Evolutionary conservation across 2,888 invertebrate species (phyloP).

Genomic region (Pogonocherus hispidulus): DNA sequence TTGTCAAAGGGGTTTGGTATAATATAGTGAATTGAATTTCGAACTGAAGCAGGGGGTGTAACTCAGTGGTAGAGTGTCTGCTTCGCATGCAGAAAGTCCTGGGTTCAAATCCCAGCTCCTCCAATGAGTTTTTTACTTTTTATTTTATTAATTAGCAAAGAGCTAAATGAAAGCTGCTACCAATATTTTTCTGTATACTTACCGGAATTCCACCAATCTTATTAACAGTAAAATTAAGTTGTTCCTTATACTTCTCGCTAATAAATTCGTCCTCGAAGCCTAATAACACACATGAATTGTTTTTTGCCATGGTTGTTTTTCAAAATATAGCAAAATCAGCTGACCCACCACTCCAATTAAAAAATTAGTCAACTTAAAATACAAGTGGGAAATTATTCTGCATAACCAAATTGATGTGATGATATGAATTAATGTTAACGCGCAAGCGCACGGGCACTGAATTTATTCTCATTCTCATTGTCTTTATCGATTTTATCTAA

Average conservation of each 20-base stretch:
- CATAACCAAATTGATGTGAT: slow-evolving; percentile 34
- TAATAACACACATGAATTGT: slow-evolving; percentile 77
- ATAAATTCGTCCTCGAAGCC: slow-evolving; percentile 86
- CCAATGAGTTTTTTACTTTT: slow-evolving; percentile 56
- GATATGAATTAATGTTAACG: background rate
- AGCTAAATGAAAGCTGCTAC: too few relatives aligned
- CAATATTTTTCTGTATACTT: slow-evolving; percentile 69
- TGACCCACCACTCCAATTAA: slow-evolving; percentile 12
- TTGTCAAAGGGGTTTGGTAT: too few relatives aligned
- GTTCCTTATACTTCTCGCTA: slow-evolving; percentile 77
- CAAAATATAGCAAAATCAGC: slow-evolving; percentile 22
- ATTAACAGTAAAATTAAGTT: slow-evolving; percentile 80
- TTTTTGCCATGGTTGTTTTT: slow-evolving; percentile 64
- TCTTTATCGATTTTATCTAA: slow-evolving; percentile 26
- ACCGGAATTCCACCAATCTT: slow-evolving; percentile 87
- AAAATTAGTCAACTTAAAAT: slow-evolving; percentile 43
- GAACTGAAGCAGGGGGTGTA: slow-evolving; percentile 59
- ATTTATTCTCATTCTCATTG: background rate
- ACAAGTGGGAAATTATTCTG: slow-evolving; percentile 34
- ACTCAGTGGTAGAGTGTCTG: slow-evolving; percentile 70
- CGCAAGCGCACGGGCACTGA: slow-evolving; percentile 33
- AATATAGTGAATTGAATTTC: too few relatives aligned
- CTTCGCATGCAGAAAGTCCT: slow-evolving; percentile 70
- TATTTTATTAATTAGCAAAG: too few relatives aligned
- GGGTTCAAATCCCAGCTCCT: slow-evolving; percentile 64